Evolutionary conservation across 2,113 vertebrate species (phyloP).

Genomic region (Megaleporinus macrocephalus): DNA sequence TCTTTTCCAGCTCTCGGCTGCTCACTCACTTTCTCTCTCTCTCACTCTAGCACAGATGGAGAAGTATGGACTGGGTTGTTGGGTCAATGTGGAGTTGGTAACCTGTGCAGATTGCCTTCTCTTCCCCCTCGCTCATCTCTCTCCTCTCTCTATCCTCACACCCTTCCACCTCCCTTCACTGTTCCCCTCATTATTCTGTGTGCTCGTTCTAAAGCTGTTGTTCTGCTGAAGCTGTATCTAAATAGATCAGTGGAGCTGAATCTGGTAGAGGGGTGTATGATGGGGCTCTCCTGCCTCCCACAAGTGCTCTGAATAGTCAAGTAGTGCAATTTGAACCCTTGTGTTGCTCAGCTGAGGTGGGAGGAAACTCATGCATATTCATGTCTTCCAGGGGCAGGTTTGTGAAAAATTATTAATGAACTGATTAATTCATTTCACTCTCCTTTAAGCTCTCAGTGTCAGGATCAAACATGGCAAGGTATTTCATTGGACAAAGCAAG

Average conservation of each 20-base stretch:
- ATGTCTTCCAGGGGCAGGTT: background rate
- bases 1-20: background rate
- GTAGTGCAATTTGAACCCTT: background rate
- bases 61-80: conserved; percentile 22
- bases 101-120: conserved; percentile 36
- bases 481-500: too few species aligned
- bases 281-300: background rate
- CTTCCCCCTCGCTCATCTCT: background rate
- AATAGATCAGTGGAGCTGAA: background rate
- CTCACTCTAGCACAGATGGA: conserved; percentile 43
- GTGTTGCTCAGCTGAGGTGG: background rate
- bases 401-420: too few species aligned
- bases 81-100: conserved; percentile 52
- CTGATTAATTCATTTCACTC: too few species aligned
- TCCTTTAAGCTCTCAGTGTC: too few species aligned
- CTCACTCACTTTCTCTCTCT: conserved; percentile 16
- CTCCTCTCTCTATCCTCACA: background rate
- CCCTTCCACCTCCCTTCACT: background rate
- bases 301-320: background rate
- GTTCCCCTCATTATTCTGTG: background rate
- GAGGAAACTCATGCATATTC: background rate
- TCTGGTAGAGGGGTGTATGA: background rate
- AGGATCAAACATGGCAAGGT: too few species aligned
- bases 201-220: background rate
- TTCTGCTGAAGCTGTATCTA: background rate